Percentiles rank a stretch among this genome's conserved stretches.
phyloP scores from a whole-genome alignment of 2,888 invertebrate genomes.

The Epistrophe grossulariae region DNA sequence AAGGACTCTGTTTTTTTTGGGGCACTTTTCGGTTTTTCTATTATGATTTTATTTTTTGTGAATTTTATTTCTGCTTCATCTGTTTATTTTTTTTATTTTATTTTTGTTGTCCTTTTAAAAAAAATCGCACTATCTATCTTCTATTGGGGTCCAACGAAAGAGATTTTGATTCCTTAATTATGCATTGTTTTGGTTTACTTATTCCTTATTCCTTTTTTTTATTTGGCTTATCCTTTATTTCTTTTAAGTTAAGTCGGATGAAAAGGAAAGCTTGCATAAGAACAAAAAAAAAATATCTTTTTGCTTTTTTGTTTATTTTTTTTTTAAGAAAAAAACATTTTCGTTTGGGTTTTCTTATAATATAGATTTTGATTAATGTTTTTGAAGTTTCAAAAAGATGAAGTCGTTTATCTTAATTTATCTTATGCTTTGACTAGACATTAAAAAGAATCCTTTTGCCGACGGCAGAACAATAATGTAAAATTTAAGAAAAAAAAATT shows the following conservation, averaged over 20 bases:
- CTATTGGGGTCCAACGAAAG: conserved; percentile 21
- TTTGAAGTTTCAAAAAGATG: conserved; percentile 8
- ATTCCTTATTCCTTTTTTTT: conserved; percentile 11
- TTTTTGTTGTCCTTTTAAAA: conserved; percentile 1
- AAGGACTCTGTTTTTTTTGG: conserved; percentile 11
- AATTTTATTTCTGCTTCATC: conserved; percentile 59
- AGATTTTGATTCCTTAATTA: conserved; percentile 67
- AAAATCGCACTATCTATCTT: conserved; percentile 29
- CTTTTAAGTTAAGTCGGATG: conserved; percentile 22
- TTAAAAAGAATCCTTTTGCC: conserved; percentile 25
- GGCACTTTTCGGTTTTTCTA: neutral
- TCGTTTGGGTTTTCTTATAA: neutral
- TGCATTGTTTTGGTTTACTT: conserved; percentile 44
- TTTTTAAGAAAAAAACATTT: neutral
- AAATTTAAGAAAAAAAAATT: neutral
- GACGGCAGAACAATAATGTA: conserved; percentile 2
- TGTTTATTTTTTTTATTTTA: neutral
- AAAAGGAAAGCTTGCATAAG: conserved; percentile 12
- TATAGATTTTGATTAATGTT: conserved; percentile 26
- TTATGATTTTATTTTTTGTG: neutral
- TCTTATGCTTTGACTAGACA: conserved; percentile 10
- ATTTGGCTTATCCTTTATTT: conserved; percentile 37
- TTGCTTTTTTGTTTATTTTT: neutral
- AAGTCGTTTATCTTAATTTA: conserved; percentile 31
- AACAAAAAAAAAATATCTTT: neutral